Evolutionary conservation across 2,888 invertebrate genomes (phyloP), one percentile per base, ranked within the genome.

Genomic region (Ennomos quercinarius): DNA sequence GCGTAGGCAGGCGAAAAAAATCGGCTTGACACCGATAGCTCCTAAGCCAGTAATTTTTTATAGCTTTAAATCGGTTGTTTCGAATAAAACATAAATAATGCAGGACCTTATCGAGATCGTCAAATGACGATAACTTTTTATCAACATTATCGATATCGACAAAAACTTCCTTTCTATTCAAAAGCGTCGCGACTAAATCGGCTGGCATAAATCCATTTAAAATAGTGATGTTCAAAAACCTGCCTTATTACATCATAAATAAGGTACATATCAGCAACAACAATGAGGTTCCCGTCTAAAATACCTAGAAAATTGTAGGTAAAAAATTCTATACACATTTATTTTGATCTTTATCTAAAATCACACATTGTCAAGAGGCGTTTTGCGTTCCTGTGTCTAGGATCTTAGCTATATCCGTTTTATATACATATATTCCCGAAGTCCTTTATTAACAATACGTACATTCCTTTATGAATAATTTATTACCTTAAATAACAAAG

Each of bases 271-370:
- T 58, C 58, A 67, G 64, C 64, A 64, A 67, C 84, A 87, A 86
- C 83, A 84, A 83, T 81, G 76, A 83, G 80, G 80, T 76, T 78
- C 74, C 78, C 79, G 71, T 83, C 78, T 79, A 78, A 79, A 76
- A 76, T 81, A 86, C 81, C 83, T 86, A 89, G 80, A 81, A 85
- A 84, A 81, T 79, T 80, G 81, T 84, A 89, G 87, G 89, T 89
- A 89, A 87, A 89, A 89, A 89, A 87, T 76, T 78, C 79, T 82
- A 78, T 84, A 80, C 80, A 79, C 80, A 78, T 78, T 80, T 83
- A 75, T 80, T 80, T 84, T 76, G 81, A 79, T 80, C 77, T 80
- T 84, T 83, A 84, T 79, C 83, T 84, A 82, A 61, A 79, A 80
- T 86, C 78, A 80, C 81, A 79, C 67, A 64, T 64, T 63, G 62